Base-by-base conservation (phyloP, 2,797 vertebrate species). In the Periophthalmus magnuspinnatus region DNA sequence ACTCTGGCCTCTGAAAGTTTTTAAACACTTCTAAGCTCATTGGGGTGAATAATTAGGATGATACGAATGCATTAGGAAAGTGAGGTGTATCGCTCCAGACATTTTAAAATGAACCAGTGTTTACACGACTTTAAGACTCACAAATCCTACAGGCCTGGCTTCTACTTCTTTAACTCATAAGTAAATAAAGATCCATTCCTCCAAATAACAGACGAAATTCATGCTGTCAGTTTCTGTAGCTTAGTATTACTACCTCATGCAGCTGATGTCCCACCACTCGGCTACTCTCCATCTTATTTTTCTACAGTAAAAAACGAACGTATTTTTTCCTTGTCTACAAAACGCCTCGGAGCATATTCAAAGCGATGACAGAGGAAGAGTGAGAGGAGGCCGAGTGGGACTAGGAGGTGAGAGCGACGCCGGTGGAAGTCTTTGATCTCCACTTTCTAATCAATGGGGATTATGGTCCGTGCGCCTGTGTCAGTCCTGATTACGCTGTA, bases 361-460 rank as follows among this genome's bases (percentile, higher is more conserved):
- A 54, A 73, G 45, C 28, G 47, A 52, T 64, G 66, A 75, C 9
- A 6, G 57, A 66, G 22, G 61, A 57, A 57, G 60, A 50, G 21
- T 5, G 7, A 47, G 72, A 61, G 32, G 22, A 57, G 60, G 56
- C 50, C 59, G 66, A 80, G 78, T 48, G 68, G 66, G 76, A 82
- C 77, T 63, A 69, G 75, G 74, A 87, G 78, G 81, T 72, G 68
- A 81, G 84, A 88, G 83, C 84, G 86, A 88, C 84, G 79, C 82
- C 83, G 67, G 65, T 63, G 87, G 87, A 90, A 90, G 89, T 79
- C 84, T 93, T 91, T 92, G 89, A 92, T 93, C 88, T 86, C 68
- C 69, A 70, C 67, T 83, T 78, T 91, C 83, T 87, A 92, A 93
- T 93, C 91, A 88, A 89, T 87, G 81, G 76, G 87, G 90, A 93